Base-by-base conservation (phyloP, 2,113 vertebrate species). In the Pseudorectes ferrugineus region DNA sequence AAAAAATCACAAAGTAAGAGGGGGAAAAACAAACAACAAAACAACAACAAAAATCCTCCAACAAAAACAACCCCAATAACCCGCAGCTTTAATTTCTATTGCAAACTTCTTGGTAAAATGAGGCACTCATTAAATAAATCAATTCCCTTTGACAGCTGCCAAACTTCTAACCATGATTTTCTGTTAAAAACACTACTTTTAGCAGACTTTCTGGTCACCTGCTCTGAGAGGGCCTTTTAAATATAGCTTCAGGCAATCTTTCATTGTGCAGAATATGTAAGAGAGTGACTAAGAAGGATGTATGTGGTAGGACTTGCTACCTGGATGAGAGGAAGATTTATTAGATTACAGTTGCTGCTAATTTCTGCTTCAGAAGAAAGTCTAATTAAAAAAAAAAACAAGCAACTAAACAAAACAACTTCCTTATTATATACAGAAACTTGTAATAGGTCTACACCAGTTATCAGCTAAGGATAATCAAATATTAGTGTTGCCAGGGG, bases 11-110 rank as follows among this genome's bases (percentile, higher is more conserved):
- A 22, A 31, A 9, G 5, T 16, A 23, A 10, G 6, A 13, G 1
- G 2, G 5, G 7, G 3, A 4, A 11, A 18, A 8, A 19, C 2
- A 22, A 42, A 26, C 2, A 59, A 19, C 6, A 21, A 7, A 36
- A 22, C 22, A 51, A 22, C 5, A 11, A 17, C 6, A n/a, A 70
- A 5, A 70, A 42, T 4, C 6, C 10, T 59, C 12, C 5, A 10
- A 22, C 11, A 23, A 9, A 45, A 89, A 6, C 3, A 10, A 36
- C 18, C 35, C 5, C 0, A 13, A 35, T 6, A 6, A 46, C 38
- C 29, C 61, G 10, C 5, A 52, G 4, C 12, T 17, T 76, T 38
- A 54, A 62, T 54, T 74, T 88, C 10, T 71, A 3, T 67, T 38
- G 4, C 5, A 63, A 19, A 42, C 3, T 40, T 59, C 21, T 3